These are phyloP conservation scores for Balanococcus diminutus DNA, from an alignment of 2,888 invertebrate species.

Conservation along the genomic window DNA sequence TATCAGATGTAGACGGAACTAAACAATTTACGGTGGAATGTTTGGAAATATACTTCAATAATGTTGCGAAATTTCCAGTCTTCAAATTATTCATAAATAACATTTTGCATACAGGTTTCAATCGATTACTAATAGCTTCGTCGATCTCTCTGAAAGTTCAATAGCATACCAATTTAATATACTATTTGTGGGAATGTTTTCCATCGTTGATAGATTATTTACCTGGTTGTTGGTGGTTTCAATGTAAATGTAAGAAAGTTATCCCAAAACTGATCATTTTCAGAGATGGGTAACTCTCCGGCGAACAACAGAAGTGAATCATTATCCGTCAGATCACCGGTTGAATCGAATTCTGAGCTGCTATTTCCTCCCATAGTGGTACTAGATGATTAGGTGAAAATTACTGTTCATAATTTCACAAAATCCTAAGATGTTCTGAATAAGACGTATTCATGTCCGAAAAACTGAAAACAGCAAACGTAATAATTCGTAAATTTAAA, in stretches of 20 bases:
- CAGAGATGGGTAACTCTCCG: conserved; percentile 77
- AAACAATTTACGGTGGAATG: conserved; percentile 2
- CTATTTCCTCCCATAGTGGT: conserved; percentile 79
- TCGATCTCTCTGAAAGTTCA: conserved; percentile 73
- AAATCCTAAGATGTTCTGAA: not conserved
- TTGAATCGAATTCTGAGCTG: conserved; percentile 65
- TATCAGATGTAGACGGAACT: not conserved
- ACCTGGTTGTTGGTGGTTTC: conserved; percentile 78
- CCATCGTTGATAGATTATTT: conserved; percentile 57
- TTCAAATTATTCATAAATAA: conserved; percentile 56
- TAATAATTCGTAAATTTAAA: not conserved
- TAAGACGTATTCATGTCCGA: not conserved
- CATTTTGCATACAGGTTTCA: conserved; percentile 69
- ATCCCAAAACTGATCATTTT: conserved; percentile 94
- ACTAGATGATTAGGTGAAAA: not conserved
- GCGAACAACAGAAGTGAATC: conserved; percentile 80
- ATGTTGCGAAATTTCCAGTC: conserved; percentile 56
- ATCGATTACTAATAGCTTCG: conserved; percentile 78
- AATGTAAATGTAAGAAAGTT: conserved; percentile 90
- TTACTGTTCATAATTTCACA: not conserved
- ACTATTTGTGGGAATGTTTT: not conserved
- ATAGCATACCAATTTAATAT: conserved; percentile 56
- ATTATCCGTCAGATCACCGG: conserved; percentile 80
- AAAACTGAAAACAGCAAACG: not conserved
- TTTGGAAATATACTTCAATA: conserved; percentile 51